These are phyloP conservation scores for Nansenia antarctica DNA, from an alignment of 2,113 vertebrate species.

Conservation along the genomic window DNA sequence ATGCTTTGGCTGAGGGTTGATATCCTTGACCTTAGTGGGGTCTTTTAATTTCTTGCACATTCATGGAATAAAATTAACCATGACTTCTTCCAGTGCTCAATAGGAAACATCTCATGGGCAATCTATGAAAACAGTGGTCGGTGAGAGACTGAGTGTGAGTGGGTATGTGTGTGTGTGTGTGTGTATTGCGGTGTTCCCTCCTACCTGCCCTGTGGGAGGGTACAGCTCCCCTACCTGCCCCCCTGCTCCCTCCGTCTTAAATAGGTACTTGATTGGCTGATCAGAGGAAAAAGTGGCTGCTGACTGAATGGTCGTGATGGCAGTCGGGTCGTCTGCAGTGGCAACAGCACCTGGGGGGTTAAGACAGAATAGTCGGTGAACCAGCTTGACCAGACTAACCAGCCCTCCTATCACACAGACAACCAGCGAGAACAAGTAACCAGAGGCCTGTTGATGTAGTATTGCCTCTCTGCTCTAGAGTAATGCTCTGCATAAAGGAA, in stretches of 20 bases:
- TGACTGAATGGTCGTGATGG: slow-evolving; percentile 91
- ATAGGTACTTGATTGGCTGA: slow-evolving; percentile 91
- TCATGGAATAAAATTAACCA: too few species aligned
- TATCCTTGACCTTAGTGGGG: too few species aligned
- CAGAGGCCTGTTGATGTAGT: background rate
- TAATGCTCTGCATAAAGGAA: background rate
- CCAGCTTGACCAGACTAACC: background rate
- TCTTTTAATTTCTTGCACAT: too few species aligned
- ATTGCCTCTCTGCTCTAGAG: background rate
- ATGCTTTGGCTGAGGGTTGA: too few species aligned
- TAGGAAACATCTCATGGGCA: too few species aligned
- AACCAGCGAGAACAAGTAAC: background rate
- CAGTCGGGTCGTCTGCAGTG: slow-evolving; percentile 89
- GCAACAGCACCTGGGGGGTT: slow-evolving; percentile 66
- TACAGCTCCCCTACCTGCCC: slow-evolving; percentile 79
- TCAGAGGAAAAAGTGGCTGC: slow-evolving; percentile 85
- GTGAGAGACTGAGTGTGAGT: too few species aligned
- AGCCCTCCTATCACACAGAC: background rate
- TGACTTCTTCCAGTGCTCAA: too few species aligned
- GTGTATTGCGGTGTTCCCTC: slow-evolving; percentile 5
- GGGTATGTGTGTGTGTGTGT: background rate
- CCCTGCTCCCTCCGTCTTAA: slow-evolving; percentile 90
- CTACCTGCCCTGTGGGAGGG: slow-evolving; percentile 50
- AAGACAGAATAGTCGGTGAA: background rate
- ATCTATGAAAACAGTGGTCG: too few species aligned